Conservation (phyloP, 2,888 invertebrate species). For the Platypus cylindrus region DNA sequence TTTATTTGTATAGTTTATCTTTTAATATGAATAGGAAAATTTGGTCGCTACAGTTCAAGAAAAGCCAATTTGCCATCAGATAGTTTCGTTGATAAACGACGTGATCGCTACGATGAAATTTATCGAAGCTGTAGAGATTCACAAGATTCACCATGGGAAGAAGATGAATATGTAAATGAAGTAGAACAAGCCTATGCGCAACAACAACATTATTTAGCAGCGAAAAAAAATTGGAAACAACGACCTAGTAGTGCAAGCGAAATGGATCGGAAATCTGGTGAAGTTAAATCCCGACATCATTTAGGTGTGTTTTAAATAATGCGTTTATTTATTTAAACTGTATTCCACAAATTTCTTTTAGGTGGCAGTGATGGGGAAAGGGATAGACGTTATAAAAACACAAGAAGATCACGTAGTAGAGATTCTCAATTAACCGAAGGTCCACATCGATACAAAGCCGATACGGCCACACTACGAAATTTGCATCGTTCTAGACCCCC, state of each 20-base stretch:
- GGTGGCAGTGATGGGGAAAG: constrained; percentile 45
- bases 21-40: constrained; percentile 27
- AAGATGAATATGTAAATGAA: constrained; percentile 41
- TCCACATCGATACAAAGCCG: constrained; percentile 28
- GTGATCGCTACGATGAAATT: constrained; percentile 33
- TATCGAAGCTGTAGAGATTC: constrained; percentile 32
- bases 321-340: constrained; percentile 3
- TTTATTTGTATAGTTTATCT: no score
- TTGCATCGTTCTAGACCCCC: constrained; percentile 25
- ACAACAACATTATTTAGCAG: constrained; percentile 29
- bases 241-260: constrained; percentile 46
- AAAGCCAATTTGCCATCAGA: constrained; percentile 24
- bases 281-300: constrained; percentile 29
- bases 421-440: constrained; percentile 33
- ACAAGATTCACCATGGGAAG: constrained; percentile 48
- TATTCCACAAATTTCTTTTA: constrained; percentile 18
- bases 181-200: constrained; percentile 28
- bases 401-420: constrained; percentile 37
- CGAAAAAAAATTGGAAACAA: constrained; percentile 39
- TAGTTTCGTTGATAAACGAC: no score
- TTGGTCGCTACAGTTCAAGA: constrained; percentile 23
- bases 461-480: constrained; percentile 23
- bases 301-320: constrained; percentile 11
- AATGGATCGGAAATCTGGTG: constrained; percentile 38
- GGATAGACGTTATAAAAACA: constrained; percentile 39